phyloP scores from a whole-genome alignment of 2,797 vertebrate species.

The Sebastiscus albofasciatus region DNA sequence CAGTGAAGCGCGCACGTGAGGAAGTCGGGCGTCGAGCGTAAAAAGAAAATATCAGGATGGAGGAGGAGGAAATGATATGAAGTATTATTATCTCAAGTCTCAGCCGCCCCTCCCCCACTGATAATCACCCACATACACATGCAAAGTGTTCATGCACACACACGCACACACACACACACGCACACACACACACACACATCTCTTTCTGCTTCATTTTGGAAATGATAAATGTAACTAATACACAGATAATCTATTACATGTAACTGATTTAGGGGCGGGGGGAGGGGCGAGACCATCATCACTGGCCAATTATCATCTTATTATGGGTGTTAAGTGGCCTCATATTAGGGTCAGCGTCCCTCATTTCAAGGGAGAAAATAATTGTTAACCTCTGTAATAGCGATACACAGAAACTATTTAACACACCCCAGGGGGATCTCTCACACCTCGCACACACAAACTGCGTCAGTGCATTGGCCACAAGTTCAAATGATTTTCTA shows the following conservation, averaged over 20 bases:
- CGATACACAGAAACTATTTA: conserved; percentile 79
- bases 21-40: conserved; percentile 60
- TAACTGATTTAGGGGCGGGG: conserved; percentile 58
- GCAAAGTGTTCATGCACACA: neutral
- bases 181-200: conserved; percentile 4
- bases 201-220: conserved; percentile 42
- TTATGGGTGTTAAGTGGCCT: conserved; percentile 87
- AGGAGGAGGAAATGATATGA: conserved; percentile 75
- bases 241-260: conserved; percentile 79
- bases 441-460: conserved; percentile 2
- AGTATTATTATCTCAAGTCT: conserved; percentile 68
- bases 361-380: conserved; percentile 88
- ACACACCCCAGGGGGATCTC: conserved; percentile 68
- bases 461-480: neutral
- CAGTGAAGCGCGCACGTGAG: conserved; percentile 73
- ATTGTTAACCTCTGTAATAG: conserved; percentile 85
- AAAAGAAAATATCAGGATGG: conserved; percentile 67
- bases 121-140: conserved; percentile 43
- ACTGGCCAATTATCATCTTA: conserved; percentile 89
- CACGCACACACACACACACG: conserved; percentile 2
- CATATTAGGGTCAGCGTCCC: conserved; percentile 91
- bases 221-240: conserved; percentile 79
- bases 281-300: conserved; percentile 65
- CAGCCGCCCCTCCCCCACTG: conserved; percentile 38
- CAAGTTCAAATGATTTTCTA: conserved; percentile 31